phyloP scores from a whole-genome alignment of 2,888 invertebrate genomes.

The Mythimna albipuncta region DNA sequence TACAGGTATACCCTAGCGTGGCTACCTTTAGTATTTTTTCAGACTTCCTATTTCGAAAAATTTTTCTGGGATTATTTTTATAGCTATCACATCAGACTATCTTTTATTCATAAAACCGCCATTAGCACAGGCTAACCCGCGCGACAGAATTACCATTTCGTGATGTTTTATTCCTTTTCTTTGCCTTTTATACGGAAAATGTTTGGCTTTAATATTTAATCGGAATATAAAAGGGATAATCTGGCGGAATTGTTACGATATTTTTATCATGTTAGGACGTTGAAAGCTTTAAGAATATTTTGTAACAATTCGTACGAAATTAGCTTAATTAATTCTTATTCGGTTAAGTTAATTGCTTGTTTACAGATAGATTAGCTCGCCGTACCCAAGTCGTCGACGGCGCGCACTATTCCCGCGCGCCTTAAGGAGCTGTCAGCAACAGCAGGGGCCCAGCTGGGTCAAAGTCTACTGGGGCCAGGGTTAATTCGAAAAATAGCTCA shows the following conservation, averaged over 20 bases:
- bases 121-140: conserved; percentile 48
- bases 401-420: no score
- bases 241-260: background rate
- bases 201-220: conserved; percentile 34
- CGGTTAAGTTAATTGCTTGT: no score
- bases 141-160: conserved; percentile 33
- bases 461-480: no score
- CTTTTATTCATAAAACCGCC: conserved; percentile 49
- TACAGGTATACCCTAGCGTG: no score
- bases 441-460: no score
- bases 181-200: conserved; percentile 23
- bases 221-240: conserved; percentile 5
- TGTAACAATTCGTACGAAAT: background rate
- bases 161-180: conserved; percentile 21
- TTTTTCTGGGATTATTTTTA: conserved; percentile 10
- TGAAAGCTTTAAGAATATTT: background rate
- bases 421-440: no score
- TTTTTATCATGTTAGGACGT: background rate
- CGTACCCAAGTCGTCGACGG: no score
- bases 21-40: background rate
- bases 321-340: background rate
- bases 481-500: no score
- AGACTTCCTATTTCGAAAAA: conserved; percentile 7
- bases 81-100: conserved; percentile 19
- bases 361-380: no score